Evolutionary conservation across 2,888 invertebrate species (phyloP).

Genomic region (Trichopria drosophilae): DNA sequence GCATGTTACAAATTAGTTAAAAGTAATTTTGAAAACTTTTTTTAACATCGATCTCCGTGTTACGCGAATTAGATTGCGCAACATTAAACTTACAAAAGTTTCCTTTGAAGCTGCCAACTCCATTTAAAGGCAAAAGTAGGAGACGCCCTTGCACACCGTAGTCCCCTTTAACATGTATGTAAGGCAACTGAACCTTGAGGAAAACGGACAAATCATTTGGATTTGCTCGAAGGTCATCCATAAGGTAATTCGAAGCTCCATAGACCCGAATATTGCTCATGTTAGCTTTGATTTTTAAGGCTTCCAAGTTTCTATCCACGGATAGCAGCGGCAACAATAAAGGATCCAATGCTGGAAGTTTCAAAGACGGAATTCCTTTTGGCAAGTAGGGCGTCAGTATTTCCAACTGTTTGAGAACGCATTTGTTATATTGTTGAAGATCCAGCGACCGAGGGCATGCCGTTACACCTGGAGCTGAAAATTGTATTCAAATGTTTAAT

Average conservation of each 20-base stretch:
- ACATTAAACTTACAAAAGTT: slow-evolving; percentile 61
- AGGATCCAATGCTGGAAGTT: slow-evolving; percentile 74
- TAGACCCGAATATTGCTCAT: slow-evolving; percentile 69
- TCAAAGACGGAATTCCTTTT: slow-evolving; percentile 70
- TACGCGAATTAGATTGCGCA: not conserved
- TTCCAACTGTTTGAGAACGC: slow-evolving; percentile 67
- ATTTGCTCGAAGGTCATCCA: slow-evolving; percentile 62
- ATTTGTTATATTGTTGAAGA: slow-evolving; percentile 55
- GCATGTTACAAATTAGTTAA: too few species aligned
- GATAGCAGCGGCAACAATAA: slow-evolving; percentile 70
- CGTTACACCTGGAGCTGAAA: slow-evolving; percentile 50
- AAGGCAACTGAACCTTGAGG: slow-evolving; percentile 59
- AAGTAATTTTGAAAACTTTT: not conserved
- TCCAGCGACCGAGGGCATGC: slow-evolving; percentile 44
- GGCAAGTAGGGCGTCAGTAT: slow-evolving; percentile 64
- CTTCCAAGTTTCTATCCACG: slow-evolving; percentile 72
- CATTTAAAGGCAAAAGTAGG: slow-evolving; percentile 60
- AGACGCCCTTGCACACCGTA: slow-evolving; percentile 63
- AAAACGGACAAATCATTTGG: slow-evolving; percentile 58
- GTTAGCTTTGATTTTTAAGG: slow-evolving; percentile 71
- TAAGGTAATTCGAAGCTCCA: slow-evolving; percentile 68
- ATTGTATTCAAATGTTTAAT: too few species aligned
- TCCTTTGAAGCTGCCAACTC: slow-evolving; percentile 62
- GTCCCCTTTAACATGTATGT: slow-evolving; percentile 59
- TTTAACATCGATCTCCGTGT: not conserved